Conservation (phyloP, 2,113 vertebrate genomes). For the Microcebus lehilahytsara region DNA sequence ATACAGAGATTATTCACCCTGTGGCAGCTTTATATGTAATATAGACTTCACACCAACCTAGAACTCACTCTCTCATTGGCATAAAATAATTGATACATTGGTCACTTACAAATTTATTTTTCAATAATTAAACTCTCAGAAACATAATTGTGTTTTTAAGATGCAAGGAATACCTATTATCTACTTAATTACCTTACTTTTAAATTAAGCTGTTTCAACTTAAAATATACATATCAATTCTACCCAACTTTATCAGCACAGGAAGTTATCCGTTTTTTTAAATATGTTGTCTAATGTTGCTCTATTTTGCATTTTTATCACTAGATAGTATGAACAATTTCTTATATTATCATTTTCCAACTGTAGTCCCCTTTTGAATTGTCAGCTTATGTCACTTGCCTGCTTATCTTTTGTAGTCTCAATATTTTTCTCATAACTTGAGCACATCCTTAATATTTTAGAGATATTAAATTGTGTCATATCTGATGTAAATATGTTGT, state of each 20-base stretch:
- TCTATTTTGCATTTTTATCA: neutral
- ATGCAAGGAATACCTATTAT: neutral
- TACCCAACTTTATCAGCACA: neutral
- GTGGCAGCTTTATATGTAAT: neutral
- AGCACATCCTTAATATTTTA: conserved; percentile 5
- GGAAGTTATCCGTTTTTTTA: neutral
- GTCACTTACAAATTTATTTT: neutral
- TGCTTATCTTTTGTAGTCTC: conserved; percentile 18
- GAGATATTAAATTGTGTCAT: conserved; percentile 36
- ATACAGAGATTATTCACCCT: neutral
- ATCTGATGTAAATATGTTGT: neutral
- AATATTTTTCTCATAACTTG: conserved; percentile 38
- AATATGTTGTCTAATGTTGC: neutral
- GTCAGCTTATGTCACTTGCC: neutral
- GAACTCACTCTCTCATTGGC: neutral
- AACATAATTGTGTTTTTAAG: neutral
- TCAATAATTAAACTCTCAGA: neutral
- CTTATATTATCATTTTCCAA: neutral
- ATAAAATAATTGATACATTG: neutral
- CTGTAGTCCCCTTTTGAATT: neutral
- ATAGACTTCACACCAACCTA: neutral
- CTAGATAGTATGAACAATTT: neutral
- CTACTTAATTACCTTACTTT: neutral
- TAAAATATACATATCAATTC: neutral
- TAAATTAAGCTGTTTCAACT: neutral